Conservation (phyloP, 2,113 vertebrate species). For the Lipophrys pholis region DNA sequence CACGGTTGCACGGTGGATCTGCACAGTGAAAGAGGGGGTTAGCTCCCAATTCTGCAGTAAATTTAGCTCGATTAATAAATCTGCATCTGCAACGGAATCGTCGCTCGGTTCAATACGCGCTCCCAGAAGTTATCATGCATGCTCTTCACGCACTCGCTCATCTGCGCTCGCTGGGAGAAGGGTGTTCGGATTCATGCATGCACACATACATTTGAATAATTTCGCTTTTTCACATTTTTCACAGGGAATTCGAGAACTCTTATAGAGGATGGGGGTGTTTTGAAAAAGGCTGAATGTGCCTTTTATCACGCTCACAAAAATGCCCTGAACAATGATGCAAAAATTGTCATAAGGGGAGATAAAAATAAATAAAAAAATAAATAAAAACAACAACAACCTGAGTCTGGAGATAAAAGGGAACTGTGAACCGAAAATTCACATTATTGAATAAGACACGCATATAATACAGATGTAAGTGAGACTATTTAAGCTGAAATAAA, state of each 20-base stretch:
- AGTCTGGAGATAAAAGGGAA: not conserved
- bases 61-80: constrained; percentile 42
- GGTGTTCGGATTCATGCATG: constrained; percentile 23
- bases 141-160: constrained; percentile 1
- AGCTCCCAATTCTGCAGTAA: constrained; percentile 27
- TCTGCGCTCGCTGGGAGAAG: not conserved
- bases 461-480: not conserved
- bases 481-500: constrained; percentile 3
- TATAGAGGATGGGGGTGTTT: constrained; percentile 15
- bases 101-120: constrained; percentile 18
- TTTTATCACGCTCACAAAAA: constrained; percentile 8
- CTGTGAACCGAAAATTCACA: not conserved
- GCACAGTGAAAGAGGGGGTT: constrained; percentile 1
- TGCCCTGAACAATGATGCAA: not conserved
- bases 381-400: not conserved
- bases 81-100: constrained; percentile 20
- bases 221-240: constrained; percentile 41
- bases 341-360: not conserved
- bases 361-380: not conserved
- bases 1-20: not conserved
- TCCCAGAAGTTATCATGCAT: constrained; percentile 11
- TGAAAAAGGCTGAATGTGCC: constrained; percentile 13
- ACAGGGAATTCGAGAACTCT: constrained; percentile 4
- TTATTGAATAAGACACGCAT: constrained; percentile 13
- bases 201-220: constrained; percentile 47